Conservation (phyloP, 2,888 invertebrate genomes). For the Tinea semifulvella region DNA sequence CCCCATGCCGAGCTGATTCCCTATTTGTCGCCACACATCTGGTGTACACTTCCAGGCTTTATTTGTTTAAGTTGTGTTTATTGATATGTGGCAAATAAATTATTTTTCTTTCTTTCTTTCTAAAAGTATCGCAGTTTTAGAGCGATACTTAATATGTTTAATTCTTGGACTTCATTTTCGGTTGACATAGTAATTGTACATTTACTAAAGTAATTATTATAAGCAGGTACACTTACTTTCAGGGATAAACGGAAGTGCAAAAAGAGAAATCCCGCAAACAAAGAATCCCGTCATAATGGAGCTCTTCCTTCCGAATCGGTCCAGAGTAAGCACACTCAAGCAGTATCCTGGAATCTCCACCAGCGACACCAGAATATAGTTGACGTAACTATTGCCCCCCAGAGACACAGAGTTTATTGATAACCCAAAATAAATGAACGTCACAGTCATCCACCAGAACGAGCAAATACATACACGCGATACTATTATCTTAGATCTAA, state of each 20-base stretch:
- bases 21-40: too few species aligned
- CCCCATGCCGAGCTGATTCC: too few species aligned
- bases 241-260: conserved; percentile 67
- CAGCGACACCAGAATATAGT: conserved; percentile 74
- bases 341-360: conserved; percentile 73
- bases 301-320: conserved; percentile 65
- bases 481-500: conserved; percentile 60
- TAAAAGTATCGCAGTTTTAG: too few species aligned
- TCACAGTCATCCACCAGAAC: conserved; percentile 82
- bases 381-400: conserved; percentile 78
- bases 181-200: too few species aligned
- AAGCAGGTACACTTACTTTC: conserved; percentile 55
- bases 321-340: conserved; percentile 64
- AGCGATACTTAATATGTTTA: too few species aligned
- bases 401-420: conserved; percentile 80
- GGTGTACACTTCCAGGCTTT: too few species aligned
- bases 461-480: conserved; percentile 69
- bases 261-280: conserved; percentile 65
- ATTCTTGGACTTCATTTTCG: too few species aligned
- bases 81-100: too few species aligned
- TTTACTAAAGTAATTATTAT: too few species aligned
- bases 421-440: conserved; percentile 82
- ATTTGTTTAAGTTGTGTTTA: too few species aligned
- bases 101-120: too few species aligned
- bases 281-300: conserved; percentile 67